These are phyloP conservation scores for Branchipolynoe longqiensis DNA, from an alignment of 2,888 invertebrate genomes.

Conservation along the genomic window DNA sequence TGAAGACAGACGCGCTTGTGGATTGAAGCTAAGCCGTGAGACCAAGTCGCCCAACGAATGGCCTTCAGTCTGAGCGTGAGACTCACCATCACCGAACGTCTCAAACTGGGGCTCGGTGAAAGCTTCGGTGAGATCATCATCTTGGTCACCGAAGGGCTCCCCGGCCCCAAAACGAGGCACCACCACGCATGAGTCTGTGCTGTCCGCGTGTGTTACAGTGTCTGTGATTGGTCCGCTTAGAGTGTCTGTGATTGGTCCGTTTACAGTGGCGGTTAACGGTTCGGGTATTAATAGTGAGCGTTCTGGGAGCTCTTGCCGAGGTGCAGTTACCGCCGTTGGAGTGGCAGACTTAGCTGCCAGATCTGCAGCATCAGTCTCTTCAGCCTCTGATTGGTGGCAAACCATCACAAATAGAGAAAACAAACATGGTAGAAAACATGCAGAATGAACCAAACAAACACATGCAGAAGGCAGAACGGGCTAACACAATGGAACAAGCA, in stretches of 20 bases:
- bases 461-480: neutral
- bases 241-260: conserved; percentile 15
- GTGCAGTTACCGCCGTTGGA: neutral
- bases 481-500: conserved; percentile 5
- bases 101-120: conserved; percentile 52
- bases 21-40: no score
- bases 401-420: conserved; percentile 42
- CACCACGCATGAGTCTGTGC: neutral
- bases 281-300: neutral
- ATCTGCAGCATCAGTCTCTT: conserved; percentile 2
- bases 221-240: conserved; percentile 13
- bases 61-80: no score
- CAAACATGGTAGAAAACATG: neutral
- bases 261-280: neutral
- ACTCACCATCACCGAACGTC: conserved; percentile 53
- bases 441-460: neutral
- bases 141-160: no score
- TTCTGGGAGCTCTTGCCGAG: neutral
- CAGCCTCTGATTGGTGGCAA: conserved; percentile 25
- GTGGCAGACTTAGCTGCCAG: neutral
- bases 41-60: no score
- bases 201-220: neutral
- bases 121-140: neutral
- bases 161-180: no score
- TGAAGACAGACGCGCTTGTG: no score